Base-by-base conservation (phyloP, 2,888 invertebrate species). In the Dryocosmus kuriphilus region DNA sequence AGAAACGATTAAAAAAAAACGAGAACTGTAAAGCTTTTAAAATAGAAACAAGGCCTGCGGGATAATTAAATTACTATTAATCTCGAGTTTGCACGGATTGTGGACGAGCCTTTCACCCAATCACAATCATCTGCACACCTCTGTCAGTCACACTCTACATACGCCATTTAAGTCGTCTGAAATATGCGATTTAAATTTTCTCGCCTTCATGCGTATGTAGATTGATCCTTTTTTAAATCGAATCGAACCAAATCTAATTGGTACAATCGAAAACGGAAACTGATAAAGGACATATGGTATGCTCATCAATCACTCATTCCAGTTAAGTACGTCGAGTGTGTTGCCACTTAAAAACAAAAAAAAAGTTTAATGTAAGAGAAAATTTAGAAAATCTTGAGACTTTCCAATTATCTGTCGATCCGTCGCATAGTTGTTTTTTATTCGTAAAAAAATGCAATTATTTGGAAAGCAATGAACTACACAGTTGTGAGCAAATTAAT, bases 101-200 rank as follows among this genome's bases (percentile, higher is more conserved):
- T 46, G 19, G 67, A 67, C 9, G 27, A 82, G 82, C 77, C 82
- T 83, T 85, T 83, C 83, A 85, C 79, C 79, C 83, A 78, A 83
- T 84, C 84, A 80, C 77, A 83, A 85, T 83, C 62, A 77, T 77
- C 76, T 75, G 55, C 61, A 35, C 22, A 76, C 67, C 61, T 75
- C 80, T 80, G 79, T 79, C 83, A 84, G 89, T 90, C 88, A 90
- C 89, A 90, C 85, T 90, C 90, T 88, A 82, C 84, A 90, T 90
- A 84, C 86, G 80, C 32, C 11, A 63, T 63, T 63, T 11, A 63
- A 63, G n/a, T 63, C 22, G 14, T 1, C 85, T 83, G 87, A 83
- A 85, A 76, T 83, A 82, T 85, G 77, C 81, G 77, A 85, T 86
- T 85, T 84, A 84, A 87, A 86, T 86, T 81, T 80, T 82, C 83